These are phyloP conservation scores for Lepidocyrtinus sp. DNA, from an alignment of 2,888 invertebrate genomes.

Conservation along the genomic window DNA sequence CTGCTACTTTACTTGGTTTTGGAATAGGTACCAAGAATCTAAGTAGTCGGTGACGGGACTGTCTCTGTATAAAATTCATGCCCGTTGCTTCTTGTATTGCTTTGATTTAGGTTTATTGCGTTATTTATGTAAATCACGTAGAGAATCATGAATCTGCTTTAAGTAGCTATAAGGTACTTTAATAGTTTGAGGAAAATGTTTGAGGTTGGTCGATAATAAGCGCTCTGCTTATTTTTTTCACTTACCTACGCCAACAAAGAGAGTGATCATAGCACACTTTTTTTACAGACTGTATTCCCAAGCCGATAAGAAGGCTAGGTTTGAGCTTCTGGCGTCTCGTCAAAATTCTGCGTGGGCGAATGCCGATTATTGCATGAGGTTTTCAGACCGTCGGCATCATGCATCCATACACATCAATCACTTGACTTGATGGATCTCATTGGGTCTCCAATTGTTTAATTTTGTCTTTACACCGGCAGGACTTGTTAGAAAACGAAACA, in stretches of 20 bases:
- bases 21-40: not conserved
- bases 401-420: conserved; percentile 23
- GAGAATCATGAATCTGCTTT: not conserved
- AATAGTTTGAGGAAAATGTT: not conserved
- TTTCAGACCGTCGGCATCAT: conserved; percentile 29
- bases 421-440: not conserved
- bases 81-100: not conserved
- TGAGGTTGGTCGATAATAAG: not conserved
- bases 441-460: not conserved
- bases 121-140: not conserved
- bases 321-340: conserved; percentile 39
- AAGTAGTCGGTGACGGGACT: not conserved
- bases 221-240: not conserved
- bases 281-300: not conserved
- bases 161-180: not conserved
- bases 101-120: not conserved
- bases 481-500: not conserved
- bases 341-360: conserved; percentile 53
- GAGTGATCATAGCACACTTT: not conserved
- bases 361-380: conserved; percentile 13
- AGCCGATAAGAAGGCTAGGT: conserved; percentile 4
- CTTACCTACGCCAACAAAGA: conserved; percentile 39
- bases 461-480: not conserved
- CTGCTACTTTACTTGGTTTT: not conserved
- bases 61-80: not conserved